Evolutionary conservation across 2,113 vertebrate species (phyloP).

Genomic region (Capreolus pygargus): DNA sequence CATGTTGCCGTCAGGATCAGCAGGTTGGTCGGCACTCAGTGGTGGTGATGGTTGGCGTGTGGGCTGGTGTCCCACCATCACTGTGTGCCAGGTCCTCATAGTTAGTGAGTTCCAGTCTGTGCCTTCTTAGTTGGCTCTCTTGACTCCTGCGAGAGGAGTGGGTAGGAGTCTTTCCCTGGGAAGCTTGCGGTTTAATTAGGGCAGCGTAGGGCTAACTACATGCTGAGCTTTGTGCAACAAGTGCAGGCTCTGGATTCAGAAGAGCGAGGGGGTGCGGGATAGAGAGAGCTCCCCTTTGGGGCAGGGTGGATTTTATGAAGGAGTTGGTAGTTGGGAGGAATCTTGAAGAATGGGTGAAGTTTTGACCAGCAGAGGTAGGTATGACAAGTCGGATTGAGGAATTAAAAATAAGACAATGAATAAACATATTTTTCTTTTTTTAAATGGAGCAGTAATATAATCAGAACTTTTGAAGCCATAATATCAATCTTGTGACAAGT

Average conservation of each 20-base stretch:
- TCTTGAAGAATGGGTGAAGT: not conserved
- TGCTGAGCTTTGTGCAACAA: not conserved
- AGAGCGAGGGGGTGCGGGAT: not conserved
- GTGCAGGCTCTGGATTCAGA: not conserved
- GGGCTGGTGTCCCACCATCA: not conserved
- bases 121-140: not conserved
- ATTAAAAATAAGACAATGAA: not conserved
- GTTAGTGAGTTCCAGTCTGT: not conserved
- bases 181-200: not conserved
- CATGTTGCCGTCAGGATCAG: not conserved
- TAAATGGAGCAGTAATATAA: not conserved
- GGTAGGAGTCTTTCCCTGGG: not conserved
- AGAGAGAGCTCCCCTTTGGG: not conserved
- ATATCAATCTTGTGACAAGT: not conserved
- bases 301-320: not conserved
- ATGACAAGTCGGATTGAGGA: not conserved
- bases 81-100: not conserved
- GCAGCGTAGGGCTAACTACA: not conserved
- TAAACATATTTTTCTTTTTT: not conserved
- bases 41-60: not conserved
- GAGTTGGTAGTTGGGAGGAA: not conserved
- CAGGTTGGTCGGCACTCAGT: not conserved
- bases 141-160: not conserved
- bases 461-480: not conserved
- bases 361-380: not conserved